These are phyloP conservation scores for Sebastolobus altivelis DNA, from an alignment of 2,797 vertebrate species.

Conservation along the genomic window DNA sequence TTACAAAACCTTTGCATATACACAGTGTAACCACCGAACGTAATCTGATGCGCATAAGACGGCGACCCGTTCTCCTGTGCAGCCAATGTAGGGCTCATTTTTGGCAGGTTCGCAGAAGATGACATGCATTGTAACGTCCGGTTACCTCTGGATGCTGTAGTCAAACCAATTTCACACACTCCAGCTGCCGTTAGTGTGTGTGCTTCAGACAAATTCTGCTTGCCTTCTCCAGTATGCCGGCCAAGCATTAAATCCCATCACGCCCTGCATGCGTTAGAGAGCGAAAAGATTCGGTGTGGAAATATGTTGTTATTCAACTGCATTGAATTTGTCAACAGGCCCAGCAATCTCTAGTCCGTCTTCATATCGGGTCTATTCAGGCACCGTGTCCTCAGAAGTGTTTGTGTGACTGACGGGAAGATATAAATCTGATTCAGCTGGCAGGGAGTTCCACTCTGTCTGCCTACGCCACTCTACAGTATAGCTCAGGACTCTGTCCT, in stretches of 20 bases:
- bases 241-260: slow-evolving; percentile 71
- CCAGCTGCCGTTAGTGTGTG: slow-evolving; percentile 36
- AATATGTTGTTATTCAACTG: slow-evolving; percentile 57
- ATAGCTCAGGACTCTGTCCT: slow-evolving; percentile 27
- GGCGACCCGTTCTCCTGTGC: neutral
- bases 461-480: slow-evolving; percentile 18
- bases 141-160: slow-evolving; percentile 28
- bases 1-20: neutral
- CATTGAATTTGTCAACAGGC: slow-evolving; percentile 63
- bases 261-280: slow-evolving; percentile 50
- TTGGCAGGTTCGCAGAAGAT: slow-evolving; percentile 23
- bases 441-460: slow-evolving; percentile 35
- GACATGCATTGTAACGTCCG: slow-evolving; percentile 19
- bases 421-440: slow-evolving; percentile 58
- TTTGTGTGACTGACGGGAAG: slow-evolving; percentile 56
- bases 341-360: slow-evolving; percentile 44
- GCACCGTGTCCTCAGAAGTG: slow-evolving; percentile 39
- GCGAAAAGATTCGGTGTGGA: slow-evolving; percentile 48
- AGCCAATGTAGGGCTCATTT: neutral
- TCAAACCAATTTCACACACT: slow-evolving; percentile 48
- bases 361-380: slow-evolving; percentile 46
- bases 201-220: slow-evolving; percentile 42
- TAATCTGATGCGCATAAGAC: neutral
- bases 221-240: slow-evolving; percentile 43
- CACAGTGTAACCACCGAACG: neutral